Evolutionary conservation across 2,113 vertebrate genomes (phyloP), one percentile per base, ranked within the genome.

Genomic region (Callorhinus ursinus): DNA sequence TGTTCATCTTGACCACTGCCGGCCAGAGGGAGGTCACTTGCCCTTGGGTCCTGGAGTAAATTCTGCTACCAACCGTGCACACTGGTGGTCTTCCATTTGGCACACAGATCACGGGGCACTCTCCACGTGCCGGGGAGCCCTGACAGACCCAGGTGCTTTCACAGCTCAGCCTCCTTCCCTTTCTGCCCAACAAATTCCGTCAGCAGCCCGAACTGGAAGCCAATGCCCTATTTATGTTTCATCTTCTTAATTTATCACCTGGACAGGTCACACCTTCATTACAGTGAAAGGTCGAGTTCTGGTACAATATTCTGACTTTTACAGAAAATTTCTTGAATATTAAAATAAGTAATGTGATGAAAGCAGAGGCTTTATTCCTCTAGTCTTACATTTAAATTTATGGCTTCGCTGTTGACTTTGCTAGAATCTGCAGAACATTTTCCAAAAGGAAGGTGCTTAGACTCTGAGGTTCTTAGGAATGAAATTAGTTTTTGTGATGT

Each of bases 61-160:
- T 88, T 87, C 90, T 93, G 71, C 91, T 94, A 24, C 1, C 1
- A 59, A 95, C 55, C 95, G 92, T 97, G 97, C 95, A 87, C 89
- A 57, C 59, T 95, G 55, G 65, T 72, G 94, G 89, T 82, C 97
- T 97, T 97, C 97, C 93, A 96, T 3, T 96, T 97, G 95, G 89
- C 77, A 19, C 97, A 80, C 85, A 96, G 93, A 98, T 96, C 96
- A 86, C 76, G 93, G 98, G 96, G 79, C 82, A 14, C 16, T 95
- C 93, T 96, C 83, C 59, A 31, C 0, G 97, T 12, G 21, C 69
- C 11, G 10, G 36, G 69, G 69, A 12, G n/a, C 63, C 65, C 36
- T 1, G 69, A 39, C 39, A 42, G 39, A 24, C 12, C 39, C 31
- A 31, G 24, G 28, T 7, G 12, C 6, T 4, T 74, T 69, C 90